Evolutionary conservation across 2,797 vertebrate genomes (phyloP), one percentile per base, ranked within the genome.

Genomic region (Borostomias antarcticus): DNA sequence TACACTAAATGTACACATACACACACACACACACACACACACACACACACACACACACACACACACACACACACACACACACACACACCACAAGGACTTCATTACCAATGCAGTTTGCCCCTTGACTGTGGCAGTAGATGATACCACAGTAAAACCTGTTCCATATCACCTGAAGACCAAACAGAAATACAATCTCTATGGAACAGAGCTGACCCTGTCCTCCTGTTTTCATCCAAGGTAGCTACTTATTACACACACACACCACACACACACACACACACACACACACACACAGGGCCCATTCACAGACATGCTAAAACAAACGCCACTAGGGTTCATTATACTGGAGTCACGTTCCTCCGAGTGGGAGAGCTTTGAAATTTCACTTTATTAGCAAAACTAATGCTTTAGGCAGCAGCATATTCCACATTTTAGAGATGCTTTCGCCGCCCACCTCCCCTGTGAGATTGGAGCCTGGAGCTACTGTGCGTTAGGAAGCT

Each of bases 391-490:
- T 75, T 73, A 65, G 59, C 59, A 73, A 73, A 73, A 72, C 66
- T 62, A 68, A 72, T 63, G 61, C 52, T 72, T 66, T 32, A 50
- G 61, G 47, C 50, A 37, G 33, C 56, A 74, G 62, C 64, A 75
- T 74, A 70, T 28, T 71, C 69, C 54, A 64, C 67, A 82, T 82
- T 79, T 73, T 62, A 28, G 66, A 76, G 72, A 82, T 82, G 66
- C 70, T 72, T 76, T 7, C 17, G 29, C 66, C 68, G 63, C 81
- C 83, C 76, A 83, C 79, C 62, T 35, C 10, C 19, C 32, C 21
- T 23, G 25, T 26, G 25, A 23, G n/a, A 32, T 8, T 25, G 60
- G 32, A 29, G 23, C 11, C 15, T 8, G 2, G 17, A 54, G 28
- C 17, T n/a, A n/a, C 40, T 17, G 17, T 1, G 17, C 13, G n/a